These are phyloP conservation scores for Acanthosepion esculentum DNA, from an alignment of 2,888 invertebrate genomes.

Conservation along the genomic window DNA sequence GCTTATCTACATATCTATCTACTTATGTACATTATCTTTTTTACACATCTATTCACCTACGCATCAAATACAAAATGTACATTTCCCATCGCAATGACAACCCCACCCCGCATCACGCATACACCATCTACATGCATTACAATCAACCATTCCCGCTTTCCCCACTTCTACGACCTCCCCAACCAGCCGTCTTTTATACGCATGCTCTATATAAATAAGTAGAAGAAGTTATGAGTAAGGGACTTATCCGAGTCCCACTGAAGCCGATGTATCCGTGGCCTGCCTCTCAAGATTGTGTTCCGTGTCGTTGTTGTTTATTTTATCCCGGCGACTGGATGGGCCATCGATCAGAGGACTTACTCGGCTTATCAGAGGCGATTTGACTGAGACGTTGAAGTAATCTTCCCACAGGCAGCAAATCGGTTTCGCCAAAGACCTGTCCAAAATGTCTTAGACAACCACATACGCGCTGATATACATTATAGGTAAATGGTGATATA, in stretches of 20 bases:
- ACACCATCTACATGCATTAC: too few species aligned
- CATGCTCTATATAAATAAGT: neutral
- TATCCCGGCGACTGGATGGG: constrained; percentile 33
- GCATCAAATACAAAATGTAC: too few species aligned
- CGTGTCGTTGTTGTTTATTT: neutral
- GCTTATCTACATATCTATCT: too few species aligned
- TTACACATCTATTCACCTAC: too few species aligned
- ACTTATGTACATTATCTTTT: too few species aligned
- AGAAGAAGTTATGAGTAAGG: neutral
- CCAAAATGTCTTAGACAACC: neutral
- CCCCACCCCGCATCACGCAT: neutral
- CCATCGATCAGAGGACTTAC: constrained; percentile 17
- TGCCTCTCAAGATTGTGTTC: too few species aligned
- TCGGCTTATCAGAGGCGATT: constrained; percentile 6
- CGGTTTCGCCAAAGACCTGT: constrained; percentile 17
- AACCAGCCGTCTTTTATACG: neutral
- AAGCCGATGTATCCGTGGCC: neutral
- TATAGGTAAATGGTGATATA: neutral
- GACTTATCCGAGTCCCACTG: neutral
- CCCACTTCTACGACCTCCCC: neutral
- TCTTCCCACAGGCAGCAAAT: constrained; percentile 15
- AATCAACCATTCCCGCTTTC: too few species aligned
- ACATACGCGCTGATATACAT: neutral
- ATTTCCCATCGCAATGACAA: neutral
- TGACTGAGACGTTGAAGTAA: constrained; percentile 33